Percentiles rank a stretch among this genome's conserved stretches.
Conservation (phyloP, 2,113 vertebrate genomes). For the human region DNA sequence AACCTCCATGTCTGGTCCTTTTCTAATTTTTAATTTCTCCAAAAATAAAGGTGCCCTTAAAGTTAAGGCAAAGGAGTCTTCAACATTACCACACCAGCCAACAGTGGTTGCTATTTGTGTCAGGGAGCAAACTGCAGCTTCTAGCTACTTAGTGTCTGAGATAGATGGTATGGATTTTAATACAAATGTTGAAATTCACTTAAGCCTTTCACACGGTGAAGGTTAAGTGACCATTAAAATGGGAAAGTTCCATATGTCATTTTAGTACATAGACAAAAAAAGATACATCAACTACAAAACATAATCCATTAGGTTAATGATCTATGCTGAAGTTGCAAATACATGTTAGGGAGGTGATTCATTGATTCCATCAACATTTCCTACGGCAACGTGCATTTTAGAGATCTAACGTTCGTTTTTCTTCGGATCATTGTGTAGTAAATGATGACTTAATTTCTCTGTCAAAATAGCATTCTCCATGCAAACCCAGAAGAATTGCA, state of each 20-base stretch:
- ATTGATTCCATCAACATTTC: constrained; percentile 55
- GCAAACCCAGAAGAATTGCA: constrained; percentile 34
- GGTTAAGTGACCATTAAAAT: constrained; percentile 71
- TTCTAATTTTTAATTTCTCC: not conserved
- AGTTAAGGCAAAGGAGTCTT: not conserved
- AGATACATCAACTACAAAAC: constrained; percentile 56
- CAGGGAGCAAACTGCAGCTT: not conserved
- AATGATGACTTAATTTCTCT: constrained; percentile 65
- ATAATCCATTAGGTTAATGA: constrained; percentile 75
- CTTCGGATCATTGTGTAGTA: constrained; percentile 39
- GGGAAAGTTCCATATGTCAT: constrained; percentile 53
- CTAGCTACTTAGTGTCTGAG: constrained; percentile 40
- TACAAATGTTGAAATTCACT: constrained; percentile 71
- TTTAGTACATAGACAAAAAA: constrained; percentile 56
- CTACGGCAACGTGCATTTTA: constrained; percentile 39
- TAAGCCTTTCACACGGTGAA: constrained; percentile 64
- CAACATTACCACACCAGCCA: not conserved
- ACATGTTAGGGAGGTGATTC: constrained; percentile 52
- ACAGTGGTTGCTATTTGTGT: not conserved
- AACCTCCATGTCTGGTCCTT: too few species aligned
- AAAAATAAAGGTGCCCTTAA: not conserved
- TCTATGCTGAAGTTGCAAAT: constrained; percentile 63
- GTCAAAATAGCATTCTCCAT: constrained; percentile 44
- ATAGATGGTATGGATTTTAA: constrained; percentile 52
- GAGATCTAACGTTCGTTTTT: constrained; percentile 50